phyloP scores from a whole-genome alignment of 2,113 vertebrate genomes.

The Mobula hypostoma region DNA sequence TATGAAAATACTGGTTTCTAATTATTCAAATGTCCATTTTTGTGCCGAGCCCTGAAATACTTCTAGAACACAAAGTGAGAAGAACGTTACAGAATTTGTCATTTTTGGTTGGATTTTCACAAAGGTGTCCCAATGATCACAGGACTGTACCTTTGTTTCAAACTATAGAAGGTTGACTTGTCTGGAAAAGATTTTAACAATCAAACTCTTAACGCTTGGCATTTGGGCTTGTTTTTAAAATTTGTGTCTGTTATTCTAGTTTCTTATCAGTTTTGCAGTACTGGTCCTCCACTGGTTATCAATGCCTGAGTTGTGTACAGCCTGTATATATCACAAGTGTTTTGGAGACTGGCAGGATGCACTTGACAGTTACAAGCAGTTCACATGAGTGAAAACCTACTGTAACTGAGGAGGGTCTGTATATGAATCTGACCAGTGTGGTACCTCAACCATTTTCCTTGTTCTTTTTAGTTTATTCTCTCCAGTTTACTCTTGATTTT shows the following conservation, averaged over 20 bases:
- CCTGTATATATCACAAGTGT: too few species aligned
- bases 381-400: too few species aligned
- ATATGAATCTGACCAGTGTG: neutral
- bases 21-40: neutral
- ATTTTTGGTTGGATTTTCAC: neutral
- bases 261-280: neutral
- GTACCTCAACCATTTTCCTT: neutral
- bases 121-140: neutral
- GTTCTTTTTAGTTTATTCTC: neutral
- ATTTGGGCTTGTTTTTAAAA: neutral
- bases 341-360: too few species aligned
- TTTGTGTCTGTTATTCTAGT: neutral
- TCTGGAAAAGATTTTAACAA: neutral
- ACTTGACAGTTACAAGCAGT: too few species aligned
- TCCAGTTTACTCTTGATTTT: neutral
- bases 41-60: neutral
- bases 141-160: neutral
- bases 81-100: neutral
- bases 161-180: neutral
- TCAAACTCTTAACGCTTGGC: neutral
- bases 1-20: too few species aligned
- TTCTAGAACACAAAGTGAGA: neutral
- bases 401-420: too few species aligned
- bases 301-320: too few species aligned
- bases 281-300: too few species aligned